A percentile compares a stretch with the other conserved stretches of the same genome.
Evolutionary conservation across 2,797 vertebrate genomes (phyloP).

Genomic region (Lophius americanus): DNA sequence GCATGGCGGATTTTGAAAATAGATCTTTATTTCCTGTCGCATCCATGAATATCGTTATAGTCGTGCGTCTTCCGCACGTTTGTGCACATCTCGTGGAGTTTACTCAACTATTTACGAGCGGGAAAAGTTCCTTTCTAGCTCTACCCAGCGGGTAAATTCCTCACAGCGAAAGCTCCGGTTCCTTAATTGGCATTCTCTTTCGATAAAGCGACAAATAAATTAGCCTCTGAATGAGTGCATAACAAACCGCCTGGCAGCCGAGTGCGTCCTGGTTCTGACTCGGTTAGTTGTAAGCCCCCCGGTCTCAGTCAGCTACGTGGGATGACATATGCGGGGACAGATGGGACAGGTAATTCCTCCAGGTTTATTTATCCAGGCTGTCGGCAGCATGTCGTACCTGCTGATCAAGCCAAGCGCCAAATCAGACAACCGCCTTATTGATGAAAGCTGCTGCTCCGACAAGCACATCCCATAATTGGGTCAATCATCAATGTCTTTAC

Average conservation of each 20-base stretch:
- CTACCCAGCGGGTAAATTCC: background rate
- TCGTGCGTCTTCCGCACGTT: no score
- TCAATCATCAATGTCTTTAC: no score
- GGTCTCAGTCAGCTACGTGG: slow-evolving; percentile 67
- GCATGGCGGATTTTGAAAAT: background rate
- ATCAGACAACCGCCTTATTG: slow-evolving; percentile 71
- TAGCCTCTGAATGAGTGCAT: slow-evolving; percentile 43
- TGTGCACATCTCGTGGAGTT: background rate
- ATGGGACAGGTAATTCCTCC: slow-evolving; percentile 72
- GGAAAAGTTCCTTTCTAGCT: slow-evolving; percentile 4
- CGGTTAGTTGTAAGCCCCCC: slow-evolving; percentile 59
- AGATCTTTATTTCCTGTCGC: background rate
- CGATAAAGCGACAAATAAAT: slow-evolving; percentile 36
- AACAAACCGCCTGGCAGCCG: slow-evolving; percentile 62
- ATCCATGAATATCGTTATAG: background rate
- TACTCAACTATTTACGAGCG: background rate
- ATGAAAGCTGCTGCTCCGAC: slow-evolving; percentile 68
- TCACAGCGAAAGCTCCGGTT: no score
- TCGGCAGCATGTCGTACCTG: slow-evolving; percentile 70
- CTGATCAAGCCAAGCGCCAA: slow-evolving; percentile 74
- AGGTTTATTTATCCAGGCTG: slow-evolving; percentile 76
- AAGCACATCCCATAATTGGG: slow-evolving; percentile 32
- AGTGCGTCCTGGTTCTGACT: slow-evolving; percentile 54
- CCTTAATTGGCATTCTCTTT: slow-evolving; percentile 11
- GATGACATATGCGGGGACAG: slow-evolving; percentile 77